phyloP scores from a whole-genome alignment of 2,797 vertebrate genomes.

The Diglossa cyanea region DNA sequence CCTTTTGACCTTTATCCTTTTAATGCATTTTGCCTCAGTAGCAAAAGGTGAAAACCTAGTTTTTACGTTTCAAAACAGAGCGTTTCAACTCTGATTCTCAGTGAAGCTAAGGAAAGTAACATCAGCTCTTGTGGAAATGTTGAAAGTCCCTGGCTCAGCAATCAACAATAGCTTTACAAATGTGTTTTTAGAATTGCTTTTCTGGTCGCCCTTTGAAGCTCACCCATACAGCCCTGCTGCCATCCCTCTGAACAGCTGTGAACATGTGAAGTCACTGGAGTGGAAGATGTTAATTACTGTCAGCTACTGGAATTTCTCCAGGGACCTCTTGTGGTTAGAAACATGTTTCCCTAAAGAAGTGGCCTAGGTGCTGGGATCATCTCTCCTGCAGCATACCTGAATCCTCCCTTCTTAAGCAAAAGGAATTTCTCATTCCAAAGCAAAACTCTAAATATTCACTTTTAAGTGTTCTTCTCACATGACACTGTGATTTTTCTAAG shows the following conservation, averaged over 20 bases:
- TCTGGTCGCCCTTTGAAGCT: conserved; percentile 46
- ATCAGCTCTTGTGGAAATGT: neutral
- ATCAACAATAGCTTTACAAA: conserved; percentile 12
- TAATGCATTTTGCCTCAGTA: conserved; percentile 47
- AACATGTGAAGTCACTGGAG: conserved; percentile 14
- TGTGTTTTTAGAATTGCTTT: neutral
- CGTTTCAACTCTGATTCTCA: conserved; percentile 2
- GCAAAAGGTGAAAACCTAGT: conserved; percentile 52
- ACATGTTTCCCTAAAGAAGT: neutral
- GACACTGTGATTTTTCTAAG: neutral
- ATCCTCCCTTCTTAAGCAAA: neutral
- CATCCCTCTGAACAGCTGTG: conserved; percentile 41
- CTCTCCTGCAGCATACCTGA: neutral
- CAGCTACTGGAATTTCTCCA: conserved; percentile 67
- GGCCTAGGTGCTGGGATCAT: neutral
- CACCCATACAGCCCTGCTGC: neutral
- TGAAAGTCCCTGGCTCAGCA: conserved; percentile 9
- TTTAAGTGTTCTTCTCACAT: neutral
- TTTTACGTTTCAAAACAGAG: conserved; percentile 46
- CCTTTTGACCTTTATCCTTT: conserved; percentile 65
- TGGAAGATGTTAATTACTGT: conserved; percentile 65
- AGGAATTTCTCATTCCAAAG: neutral
- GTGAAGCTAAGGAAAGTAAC: conserved; percentile 15
- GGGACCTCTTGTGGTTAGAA: conserved; percentile 58
- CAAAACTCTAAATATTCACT: neutral